These are phyloP conservation scores for Clytia hemisphaerica DNA, from an alignment of 30 jellyfish, hydroid and myxozoan species.

Conservation along the genomic window DNA sequence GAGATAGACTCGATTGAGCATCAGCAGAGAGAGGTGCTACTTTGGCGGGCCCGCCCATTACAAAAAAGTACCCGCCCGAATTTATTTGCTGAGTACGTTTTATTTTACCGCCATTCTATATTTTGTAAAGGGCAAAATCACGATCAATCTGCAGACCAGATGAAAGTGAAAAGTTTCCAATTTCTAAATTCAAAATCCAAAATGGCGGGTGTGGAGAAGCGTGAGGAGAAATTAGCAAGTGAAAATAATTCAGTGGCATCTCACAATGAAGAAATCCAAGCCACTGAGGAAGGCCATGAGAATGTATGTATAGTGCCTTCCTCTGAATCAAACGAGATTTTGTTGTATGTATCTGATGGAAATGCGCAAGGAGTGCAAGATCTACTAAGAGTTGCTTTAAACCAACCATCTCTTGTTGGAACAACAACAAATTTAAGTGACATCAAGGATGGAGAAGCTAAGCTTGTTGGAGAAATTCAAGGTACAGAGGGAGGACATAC, in stretches of 20 bases:
- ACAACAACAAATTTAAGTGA: not conserved
- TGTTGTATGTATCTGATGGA: constrained; percentile 18
- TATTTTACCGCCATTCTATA: too few species aligned
- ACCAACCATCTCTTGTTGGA: not conserved
- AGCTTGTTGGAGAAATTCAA: constrained; percentile 9
- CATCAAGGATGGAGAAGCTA: not conserved
- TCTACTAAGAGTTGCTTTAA: constrained; percentile 25
- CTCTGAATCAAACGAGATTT: not conserved
- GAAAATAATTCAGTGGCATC: not conserved
- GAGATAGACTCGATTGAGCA: too few species aligned
- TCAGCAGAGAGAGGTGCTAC: too few species aligned
- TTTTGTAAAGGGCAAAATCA: too few species aligned
- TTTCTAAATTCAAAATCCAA: too few species aligned
- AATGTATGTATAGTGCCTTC: not conserved
- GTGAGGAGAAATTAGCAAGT: not conserved
- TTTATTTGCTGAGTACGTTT: too few species aligned
- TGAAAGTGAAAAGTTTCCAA: too few species aligned
- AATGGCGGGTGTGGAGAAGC: constrained; percentile 20
- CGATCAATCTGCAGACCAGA: too few species aligned
- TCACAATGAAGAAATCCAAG: not conserved
- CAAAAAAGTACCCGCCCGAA: too few species aligned
- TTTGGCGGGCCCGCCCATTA: too few species aligned
- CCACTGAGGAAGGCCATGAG: not conserved
- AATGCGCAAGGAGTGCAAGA: constrained; percentile 38
- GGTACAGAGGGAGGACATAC: constrained; percentile 4